phyloP scores from a whole-genome alignment of 2,797 vertebrate species.

The Columba guinea region DNA sequence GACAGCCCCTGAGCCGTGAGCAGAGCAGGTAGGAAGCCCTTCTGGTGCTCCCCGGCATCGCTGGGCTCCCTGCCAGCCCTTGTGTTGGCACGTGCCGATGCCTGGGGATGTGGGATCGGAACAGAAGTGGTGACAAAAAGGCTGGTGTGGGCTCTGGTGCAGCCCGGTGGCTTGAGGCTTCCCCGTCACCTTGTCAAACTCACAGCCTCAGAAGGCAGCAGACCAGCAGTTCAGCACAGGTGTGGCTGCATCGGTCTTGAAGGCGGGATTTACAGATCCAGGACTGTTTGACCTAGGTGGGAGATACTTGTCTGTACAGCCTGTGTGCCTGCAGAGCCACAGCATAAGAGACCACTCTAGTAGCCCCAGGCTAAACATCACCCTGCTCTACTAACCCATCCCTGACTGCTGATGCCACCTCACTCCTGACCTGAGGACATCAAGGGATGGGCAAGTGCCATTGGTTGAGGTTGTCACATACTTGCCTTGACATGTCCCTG shows the following conservation, averaged over 20 bases:
- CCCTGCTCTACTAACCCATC: no score
- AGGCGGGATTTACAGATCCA: neutral
- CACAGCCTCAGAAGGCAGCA: neutral
- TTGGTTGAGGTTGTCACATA: neutral
- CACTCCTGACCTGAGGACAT: neutral
- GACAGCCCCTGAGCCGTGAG: neutral
- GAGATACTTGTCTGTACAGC: neutral
- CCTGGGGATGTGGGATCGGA: neutral
- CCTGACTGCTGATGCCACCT: neutral
- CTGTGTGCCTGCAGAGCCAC: neutral
- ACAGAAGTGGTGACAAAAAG: neutral
- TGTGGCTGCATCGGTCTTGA: rapidly evolving
- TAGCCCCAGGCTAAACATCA: neutral
- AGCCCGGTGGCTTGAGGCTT: neutral
- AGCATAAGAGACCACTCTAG: neutral
- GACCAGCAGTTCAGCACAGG: neutral
- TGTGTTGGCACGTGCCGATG: neutral
- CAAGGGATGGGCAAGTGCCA: neutral
- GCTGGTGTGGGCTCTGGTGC: neutral
- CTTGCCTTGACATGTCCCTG: neutral
- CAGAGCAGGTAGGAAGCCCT: neutral
- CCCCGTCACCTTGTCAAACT: neutral
- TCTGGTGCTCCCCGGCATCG: neutral
- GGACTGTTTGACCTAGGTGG: neutral
- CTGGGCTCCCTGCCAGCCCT: neutral